Base-by-base conservation (phyloP, 2,888 invertebrate genomes). In the Cyaniris semiargus region DNA sequence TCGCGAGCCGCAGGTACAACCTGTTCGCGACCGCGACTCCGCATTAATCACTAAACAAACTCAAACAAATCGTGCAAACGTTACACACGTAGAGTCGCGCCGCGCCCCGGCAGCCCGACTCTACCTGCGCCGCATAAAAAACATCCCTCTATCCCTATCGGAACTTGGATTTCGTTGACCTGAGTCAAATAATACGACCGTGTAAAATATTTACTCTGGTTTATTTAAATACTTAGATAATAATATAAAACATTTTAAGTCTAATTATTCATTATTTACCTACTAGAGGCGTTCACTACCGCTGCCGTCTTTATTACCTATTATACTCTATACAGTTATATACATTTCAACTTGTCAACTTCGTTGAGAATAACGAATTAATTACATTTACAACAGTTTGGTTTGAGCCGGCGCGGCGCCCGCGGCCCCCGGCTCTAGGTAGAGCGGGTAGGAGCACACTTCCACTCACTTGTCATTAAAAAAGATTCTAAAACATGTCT, bases 181-280 rank as follows among this genome's bases (percentile, higher is more conserved):
- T 87, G 91, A 89, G 85, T 84, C 83, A 85, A 90, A 91, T 89
- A 88, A 91, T 89, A 91, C 87, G 87, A 88, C 86, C 82, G 85
- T 83, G 82, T 89, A 91, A 91, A 91, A 92, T 90, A 92, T 90
- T 90, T 90, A 91, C 90, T 91, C 90, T 90, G 87, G 87, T 91
- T 91, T 90, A 91, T 89, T 88, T 90, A 90, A 89, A 90, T 91
- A 90, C 90, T 91, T 90, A 91, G 87, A 87, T 86, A 86, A 88
- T 89, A 90, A 90, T 90, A 91, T 91, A 91, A 91, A 91, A 91
- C 89, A 90, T 89, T 88, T 89, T 88, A 90, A 85, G 85, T 88
- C 90, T 90, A 90, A 88, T 84, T 85, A 88, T 88, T 88, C 87
- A 88, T 88, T 87, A 86, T 88, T 86, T 84, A 88, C 84, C 85